Evolutionary conservation across 2,888 invertebrate species (phyloP), one percentile per base, ranked within the genome.

Genomic region (Drosophila pseudotakahashii): DNA sequence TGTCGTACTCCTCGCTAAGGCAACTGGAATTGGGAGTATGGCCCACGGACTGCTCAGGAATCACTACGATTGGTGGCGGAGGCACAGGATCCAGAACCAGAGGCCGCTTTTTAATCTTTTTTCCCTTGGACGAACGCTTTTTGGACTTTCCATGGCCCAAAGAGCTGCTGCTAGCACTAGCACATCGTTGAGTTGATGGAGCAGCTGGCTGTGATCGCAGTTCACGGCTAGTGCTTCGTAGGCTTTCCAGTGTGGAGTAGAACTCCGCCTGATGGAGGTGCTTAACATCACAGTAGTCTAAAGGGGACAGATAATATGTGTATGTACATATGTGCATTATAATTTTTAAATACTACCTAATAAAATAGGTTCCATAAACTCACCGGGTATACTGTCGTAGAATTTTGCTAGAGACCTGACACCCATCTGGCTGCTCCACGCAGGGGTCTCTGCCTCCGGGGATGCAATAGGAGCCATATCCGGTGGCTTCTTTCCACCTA

Each of bases 231-330:
- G 90, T 91, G n/a, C 81, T 80, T 16, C 89, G 89, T 23, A 91
- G 77, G 3, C 80, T 93, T 89, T 95, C 94, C 54, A 97, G 89
- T 37, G 95, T 95, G 13, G 94, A 94, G 89, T 96, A 95, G 90
- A 96, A 96, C 82, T 97, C 96, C 63, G 94, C 94, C 69, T 94
- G 94, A 0, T 96, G 94, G 75, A 96, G 92, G 91, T 96, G 96
- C 89, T 95, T 94, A 2, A 97, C 93, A 52, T 96, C 96, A 66
- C 94, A 94, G 77, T 96, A 96, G 89, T 96, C 96, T 61, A 34
- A 3, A 23, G 3, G 23, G 23, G 16, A 5, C 1, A 6, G 16
- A 42, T 16, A 16, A 19, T 16, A 16, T 10, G 10, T 41, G 6
- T 19, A 19, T n/a, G n/a, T 2, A 26, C 2, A 2, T 19, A 19